Evolutionary conservation across 2,797 vertebrate species (phyloP).

Genomic region (Artibeus lituratus): DNA sequence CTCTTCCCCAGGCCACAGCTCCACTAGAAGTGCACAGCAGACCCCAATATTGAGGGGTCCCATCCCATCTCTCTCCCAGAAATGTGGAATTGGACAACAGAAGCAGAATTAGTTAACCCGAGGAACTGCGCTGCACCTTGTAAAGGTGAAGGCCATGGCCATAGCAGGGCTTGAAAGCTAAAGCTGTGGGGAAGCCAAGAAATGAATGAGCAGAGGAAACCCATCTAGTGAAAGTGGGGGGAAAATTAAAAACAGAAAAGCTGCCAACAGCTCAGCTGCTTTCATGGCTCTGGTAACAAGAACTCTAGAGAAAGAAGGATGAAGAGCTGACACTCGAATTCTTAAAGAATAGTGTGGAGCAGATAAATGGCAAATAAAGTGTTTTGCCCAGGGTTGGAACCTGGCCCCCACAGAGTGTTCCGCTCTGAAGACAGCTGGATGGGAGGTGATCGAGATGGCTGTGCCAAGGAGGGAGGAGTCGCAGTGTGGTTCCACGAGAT

Average conservation of each 20-base stretch:
- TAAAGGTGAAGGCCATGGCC: background rate
- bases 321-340: background rate
- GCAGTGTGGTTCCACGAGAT: conserved; percentile 50
- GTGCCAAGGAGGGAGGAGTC: conserved; percentile 56
- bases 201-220: background rate
- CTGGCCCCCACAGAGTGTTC: background rate
- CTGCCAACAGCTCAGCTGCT: background rate
- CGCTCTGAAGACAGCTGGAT: conserved; percentile 22
- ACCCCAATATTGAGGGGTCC: background rate
- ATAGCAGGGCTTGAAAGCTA: background rate
- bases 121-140: background rate
- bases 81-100: background rate
- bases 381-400: background rate
- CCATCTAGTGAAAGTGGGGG: background rate
- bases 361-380: background rate
- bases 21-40: background rate
- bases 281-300: background rate
- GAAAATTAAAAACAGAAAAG: background rate
- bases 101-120: background rate
- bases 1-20: background rate
- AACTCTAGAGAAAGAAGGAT: background rate
- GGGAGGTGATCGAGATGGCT: conserved; percentile 19
- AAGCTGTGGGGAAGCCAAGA: background rate
- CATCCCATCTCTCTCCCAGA: background rate
- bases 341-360: background rate